A percentile compares a stretch with the other conserved stretches of the same genome.
These are phyloP conservation scores for Cyprinus carpio DNA, from an alignment of 2,113 vertebrate species.

Conservation along the genomic window DNA sequence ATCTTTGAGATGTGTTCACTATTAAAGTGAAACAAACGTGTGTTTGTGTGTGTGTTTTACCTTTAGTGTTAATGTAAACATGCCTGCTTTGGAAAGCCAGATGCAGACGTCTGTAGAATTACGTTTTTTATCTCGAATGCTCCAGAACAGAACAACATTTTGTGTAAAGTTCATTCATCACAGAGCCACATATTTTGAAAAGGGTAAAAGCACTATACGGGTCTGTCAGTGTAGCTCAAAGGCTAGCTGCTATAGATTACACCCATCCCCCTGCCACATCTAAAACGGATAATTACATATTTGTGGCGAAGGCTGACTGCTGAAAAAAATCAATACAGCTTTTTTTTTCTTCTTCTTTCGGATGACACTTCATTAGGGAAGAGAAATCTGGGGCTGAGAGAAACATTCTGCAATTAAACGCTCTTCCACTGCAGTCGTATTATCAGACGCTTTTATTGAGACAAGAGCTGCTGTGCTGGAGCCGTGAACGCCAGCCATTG, in stretches of 20 bases:
- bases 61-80: conserved; percentile 55
- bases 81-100: conserved; percentile 71
- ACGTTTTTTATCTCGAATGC: conserved; percentile 85
- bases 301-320: conserved; percentile 99
- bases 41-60: conserved; percentile 45
- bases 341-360: conserved; percentile 76
- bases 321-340: conserved; percentile 99
- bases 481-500: conserved; percentile 99
- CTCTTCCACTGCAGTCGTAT: conserved; percentile 99
- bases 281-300: conserved; percentile 99
- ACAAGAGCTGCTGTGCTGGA: conserved; percentile 98
- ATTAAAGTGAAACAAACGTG: background rate
- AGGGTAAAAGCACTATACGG: conserved; percentile 99
- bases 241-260: conserved; percentile 99
- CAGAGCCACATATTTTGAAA: conserved; percentile 99
- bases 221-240: conserved; percentile 98
- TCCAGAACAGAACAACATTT: conserved; percentile 92
- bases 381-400: conserved; percentile 98
- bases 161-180: conserved; percentile 99
- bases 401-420: conserved; percentile 99
- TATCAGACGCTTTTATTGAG: conserved; percentile 99
- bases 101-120: conserved; percentile 75
- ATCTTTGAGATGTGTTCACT: too few relatives aligned
- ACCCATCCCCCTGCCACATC: conserved; percentile 99
- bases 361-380: conserved; percentile 99